phyloP scores from a whole-genome alignment of 30 jellyfish, hydroid and myxozoan genomes.

The Sanderia malayensis region DNA sequence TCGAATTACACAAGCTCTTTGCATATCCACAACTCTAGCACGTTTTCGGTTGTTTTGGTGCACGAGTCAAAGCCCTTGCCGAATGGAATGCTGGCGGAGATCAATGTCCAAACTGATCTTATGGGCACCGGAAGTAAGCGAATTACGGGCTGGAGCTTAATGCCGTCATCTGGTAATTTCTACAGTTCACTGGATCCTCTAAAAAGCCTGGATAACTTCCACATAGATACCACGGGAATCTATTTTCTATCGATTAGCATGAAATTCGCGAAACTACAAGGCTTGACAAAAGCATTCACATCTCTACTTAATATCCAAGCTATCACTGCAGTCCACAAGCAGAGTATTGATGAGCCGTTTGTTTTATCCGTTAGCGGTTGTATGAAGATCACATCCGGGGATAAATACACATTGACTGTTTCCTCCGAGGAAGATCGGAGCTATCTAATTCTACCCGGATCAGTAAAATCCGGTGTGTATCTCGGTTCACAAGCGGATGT shows the following conservation, averaged over 20 bases:
- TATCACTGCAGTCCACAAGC: constrained; percentile 25
- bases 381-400: constrained; percentile 62
- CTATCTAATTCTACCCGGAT: constrained; percentile 45
- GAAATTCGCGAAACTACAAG: constrained; percentile 46
- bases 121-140: constrained; percentile 66
- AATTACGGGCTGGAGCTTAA: constrained; percentile 61
- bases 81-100: constrained; percentile 58
- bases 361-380: constrained; percentile 70
- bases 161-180: constrained; percentile 58
- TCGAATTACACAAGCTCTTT: constrained; percentile 26
- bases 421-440: constrained; percentile 61
- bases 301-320: constrained; percentile 73
- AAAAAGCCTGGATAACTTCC: constrained; percentile 40
- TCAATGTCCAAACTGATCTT: constrained; percentile 11
- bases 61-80: constrained; percentile 65
- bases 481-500: constrained; percentile 46
- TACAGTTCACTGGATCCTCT: constrained; percentile 49
- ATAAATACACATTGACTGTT: constrained; percentile 65
- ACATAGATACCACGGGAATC: constrained; percentile 47
- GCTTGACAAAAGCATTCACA: constrained; percentile 54
- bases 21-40: constrained; percentile 24
- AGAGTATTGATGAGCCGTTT: constrained; percentile 15
- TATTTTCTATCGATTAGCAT: constrained; percentile 65
- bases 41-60: constrained; percentile 33
- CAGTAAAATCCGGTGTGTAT: constrained; percentile 58